Evolutionary conservation across 2,797 vertebrate genomes (phyloP).

Genomic region (Potorous gilbertii): DNA sequence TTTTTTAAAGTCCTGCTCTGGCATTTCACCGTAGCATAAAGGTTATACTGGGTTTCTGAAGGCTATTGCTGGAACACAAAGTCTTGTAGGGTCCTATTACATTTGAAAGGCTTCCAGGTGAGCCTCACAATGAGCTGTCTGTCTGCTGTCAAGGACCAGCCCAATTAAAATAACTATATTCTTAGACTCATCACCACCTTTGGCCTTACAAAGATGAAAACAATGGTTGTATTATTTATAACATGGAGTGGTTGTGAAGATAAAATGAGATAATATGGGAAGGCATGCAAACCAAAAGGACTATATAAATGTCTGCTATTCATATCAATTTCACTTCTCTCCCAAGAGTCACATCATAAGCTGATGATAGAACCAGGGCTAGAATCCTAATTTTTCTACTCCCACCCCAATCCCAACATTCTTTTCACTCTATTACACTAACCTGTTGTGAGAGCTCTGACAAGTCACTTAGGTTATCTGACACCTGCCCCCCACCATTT

Average conservation of each 20-base stretch:
- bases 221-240: background rate
- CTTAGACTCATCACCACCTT: background rate
- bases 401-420: background rate
- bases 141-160: background rate
- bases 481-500: background rate
- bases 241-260: background rate
- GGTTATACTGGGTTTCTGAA: background rate
- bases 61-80: background rate
- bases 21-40: background rate
- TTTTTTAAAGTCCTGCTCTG: background rate
- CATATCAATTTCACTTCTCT: background rate
- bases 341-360: background rate
- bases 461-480: background rate
- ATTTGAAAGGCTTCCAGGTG: background rate
- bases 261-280: background rate
- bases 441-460: background rate
- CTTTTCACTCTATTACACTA: background rate
- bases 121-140: background rate
- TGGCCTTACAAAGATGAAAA: background rate
- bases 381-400: background rate
- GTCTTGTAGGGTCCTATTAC: background rate
- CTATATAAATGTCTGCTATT: background rate
- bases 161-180: background rate
- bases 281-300: background rate
- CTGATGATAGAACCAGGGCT: background rate